Percentiles rank a stretch among this genome's conserved stretches.
phyloP scores from a whole-genome alignment of 2,888 invertebrate genomes.

The Clusia tigrina region DNA sequence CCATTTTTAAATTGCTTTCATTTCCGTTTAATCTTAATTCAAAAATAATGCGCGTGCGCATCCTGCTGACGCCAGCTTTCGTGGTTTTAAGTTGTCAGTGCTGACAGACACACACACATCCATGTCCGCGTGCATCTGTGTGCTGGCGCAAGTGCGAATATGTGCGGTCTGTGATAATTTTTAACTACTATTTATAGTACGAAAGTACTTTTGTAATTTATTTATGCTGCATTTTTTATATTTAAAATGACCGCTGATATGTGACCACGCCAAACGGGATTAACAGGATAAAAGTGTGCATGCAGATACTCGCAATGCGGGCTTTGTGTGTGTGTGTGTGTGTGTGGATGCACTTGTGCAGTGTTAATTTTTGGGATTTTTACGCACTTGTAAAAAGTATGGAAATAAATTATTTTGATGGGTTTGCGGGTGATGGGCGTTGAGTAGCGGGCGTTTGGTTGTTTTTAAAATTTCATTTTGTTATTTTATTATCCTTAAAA shows the following conservation, averaged over 20 bases:
- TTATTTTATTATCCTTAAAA: too few species aligned
- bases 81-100: background rate
- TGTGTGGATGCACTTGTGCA: background rate
- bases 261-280: background rate
- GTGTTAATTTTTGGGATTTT: background rate
- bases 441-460: too few species aligned
- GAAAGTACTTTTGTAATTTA: constrained; percentile 2
- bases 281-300: background rate
- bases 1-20: constrained; percentile 21
- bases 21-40: constrained; percentile 19
- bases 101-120: background rate
- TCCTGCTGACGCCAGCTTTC: background rate
- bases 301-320: too few species aligned
- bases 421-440: too few species aligned
- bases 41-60: background rate
- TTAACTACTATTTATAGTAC: constrained; percentile 6
- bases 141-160: background rate
- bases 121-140: constrained; percentile 2
- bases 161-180: background rate
- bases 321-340: background rate
- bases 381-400: background rate
- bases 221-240: too few species aligned
- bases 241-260: background rate
- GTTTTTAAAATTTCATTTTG: too few species aligned
- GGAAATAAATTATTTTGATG: too few species aligned